phyloP scores from a whole-genome alignment of 2,113 vertebrate genomes.

The Ranitomeya imitator region DNA sequence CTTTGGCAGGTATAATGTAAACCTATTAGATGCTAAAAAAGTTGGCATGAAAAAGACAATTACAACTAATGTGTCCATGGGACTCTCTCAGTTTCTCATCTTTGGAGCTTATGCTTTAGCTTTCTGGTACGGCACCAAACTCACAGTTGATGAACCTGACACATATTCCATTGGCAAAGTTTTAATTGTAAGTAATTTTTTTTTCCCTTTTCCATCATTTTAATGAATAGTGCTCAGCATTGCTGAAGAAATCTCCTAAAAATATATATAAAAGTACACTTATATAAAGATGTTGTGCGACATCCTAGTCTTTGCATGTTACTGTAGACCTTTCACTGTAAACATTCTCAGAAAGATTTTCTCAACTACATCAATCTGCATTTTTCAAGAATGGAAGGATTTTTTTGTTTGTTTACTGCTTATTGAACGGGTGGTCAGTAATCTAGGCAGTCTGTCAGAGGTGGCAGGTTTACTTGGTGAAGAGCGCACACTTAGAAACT shows the following conservation, averaged over 20 bases:
- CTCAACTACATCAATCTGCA: too few relatives aligned
- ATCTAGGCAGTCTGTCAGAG: too few relatives aligned
- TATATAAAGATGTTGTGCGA: neutral
- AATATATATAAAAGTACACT: neutral
- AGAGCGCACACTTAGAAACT: too few relatives aligned
- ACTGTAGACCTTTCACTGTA: too few relatives aligned
- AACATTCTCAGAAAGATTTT: too few relatives aligned
- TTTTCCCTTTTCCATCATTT: neutral
- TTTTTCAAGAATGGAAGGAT: too few relatives aligned
- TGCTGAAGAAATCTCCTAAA: neutral
- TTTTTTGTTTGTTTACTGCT: too few relatives aligned
- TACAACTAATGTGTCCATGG: conserved; percentile 73
- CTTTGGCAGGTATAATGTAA: conserved; percentile 71
- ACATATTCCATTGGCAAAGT: conserved; percentile 77
- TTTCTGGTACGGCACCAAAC: conserved; percentile 85
- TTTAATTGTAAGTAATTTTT: conserved; percentile 75
- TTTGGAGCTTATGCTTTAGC: conserved; percentile 79
- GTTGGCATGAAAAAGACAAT: conserved; percentile 80
- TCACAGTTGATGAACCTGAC: conserved; percentile 70
- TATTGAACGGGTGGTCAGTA: too few relatives aligned
- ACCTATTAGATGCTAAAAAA: conserved; percentile 74
- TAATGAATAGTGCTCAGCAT: neutral
- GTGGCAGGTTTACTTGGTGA: too few relatives aligned
- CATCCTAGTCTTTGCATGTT: too few relatives aligned
- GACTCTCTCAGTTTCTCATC: conserved; percentile 75